These are phyloP conservation scores for Mactromeris polynyma DNA, from an alignment of 2,888 invertebrate genomes.

Conservation along the genomic window DNA sequence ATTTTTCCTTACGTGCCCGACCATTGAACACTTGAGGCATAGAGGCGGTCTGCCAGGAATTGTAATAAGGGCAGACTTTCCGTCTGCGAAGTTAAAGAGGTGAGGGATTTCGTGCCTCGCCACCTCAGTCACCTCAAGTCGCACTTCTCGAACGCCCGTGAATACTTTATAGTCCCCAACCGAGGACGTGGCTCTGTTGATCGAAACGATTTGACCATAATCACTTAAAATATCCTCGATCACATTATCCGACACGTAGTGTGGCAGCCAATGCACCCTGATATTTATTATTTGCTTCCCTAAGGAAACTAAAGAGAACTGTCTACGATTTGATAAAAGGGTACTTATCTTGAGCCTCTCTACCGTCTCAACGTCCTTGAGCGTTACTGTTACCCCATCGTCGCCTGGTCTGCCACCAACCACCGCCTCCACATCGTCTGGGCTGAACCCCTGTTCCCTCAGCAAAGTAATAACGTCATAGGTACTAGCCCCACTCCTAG, in stretches of 20 bases:
- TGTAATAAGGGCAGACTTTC: not conserved
- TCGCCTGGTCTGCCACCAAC: not conserved
- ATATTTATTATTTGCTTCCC: not conserved
- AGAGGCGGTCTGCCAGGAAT: conserved; percentile 10
- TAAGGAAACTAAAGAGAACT: not conserved
- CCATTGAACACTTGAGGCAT: not conserved
- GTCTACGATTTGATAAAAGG: too few species aligned
- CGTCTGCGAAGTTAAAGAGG: not conserved
- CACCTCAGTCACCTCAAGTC: not conserved
- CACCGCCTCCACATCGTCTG: not conserved
- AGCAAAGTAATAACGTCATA: not conserved
- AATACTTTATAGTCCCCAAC: not conserved
- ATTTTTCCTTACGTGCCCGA: not conserved
- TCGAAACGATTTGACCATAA: not conserved
- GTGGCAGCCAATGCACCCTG: not conserved
- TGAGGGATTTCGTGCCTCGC: not conserved
- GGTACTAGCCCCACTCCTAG: too few species aligned
- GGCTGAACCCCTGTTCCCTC: not conserved
- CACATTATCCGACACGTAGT: not conserved
- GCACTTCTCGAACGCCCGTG: not conserved
- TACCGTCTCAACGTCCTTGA: not conserved
- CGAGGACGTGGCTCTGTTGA: not conserved
- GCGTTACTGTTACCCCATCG: not conserved
- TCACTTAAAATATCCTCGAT: not conserved
- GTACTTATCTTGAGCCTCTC: not conserved